Evolutionary conservation across 2,113 vertebrate species (phyloP).

Genomic region (Monarcha castaneiventris): DNA sequence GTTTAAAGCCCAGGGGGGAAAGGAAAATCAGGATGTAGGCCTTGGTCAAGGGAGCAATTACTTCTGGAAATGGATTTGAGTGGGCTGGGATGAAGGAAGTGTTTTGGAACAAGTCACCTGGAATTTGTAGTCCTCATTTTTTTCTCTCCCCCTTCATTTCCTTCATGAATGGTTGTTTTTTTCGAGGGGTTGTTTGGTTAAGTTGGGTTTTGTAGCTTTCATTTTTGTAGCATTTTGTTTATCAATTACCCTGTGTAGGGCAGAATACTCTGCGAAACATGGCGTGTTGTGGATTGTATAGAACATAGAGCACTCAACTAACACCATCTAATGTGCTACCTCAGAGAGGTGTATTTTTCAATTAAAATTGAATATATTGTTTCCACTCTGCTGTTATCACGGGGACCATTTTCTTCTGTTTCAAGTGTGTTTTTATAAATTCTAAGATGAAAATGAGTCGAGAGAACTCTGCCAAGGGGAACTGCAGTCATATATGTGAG

Average conservation of each 20-base stretch:
- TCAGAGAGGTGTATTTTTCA: neutral
- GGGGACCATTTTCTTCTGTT: neutral
- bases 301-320: neutral
- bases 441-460: neutral
- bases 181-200: neutral
- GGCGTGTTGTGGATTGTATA: neutral
- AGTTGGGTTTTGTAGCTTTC: neutral
- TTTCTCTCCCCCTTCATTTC: neutral
- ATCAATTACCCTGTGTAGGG: neutral
- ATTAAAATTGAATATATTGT: neutral
- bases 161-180: neutral
- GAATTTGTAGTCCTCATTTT: neutral
- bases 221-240: neutral
- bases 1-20: neutral
- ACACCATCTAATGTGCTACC: neutral
- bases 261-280: neutral
- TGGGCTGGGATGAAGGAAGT: neutral
- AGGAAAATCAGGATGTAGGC: constrained; percentile 35
- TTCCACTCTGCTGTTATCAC: neutral
- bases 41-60: constrained; percentile 19
- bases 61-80: constrained; percentile 42
- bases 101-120: constrained; percentile 35
- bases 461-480: neutral
- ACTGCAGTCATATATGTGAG: neutral
- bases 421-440: neutral